Evolutionary conservation across 2,113 vertebrate genomes (phyloP).

Genomic region (Silurus glanis): DNA sequence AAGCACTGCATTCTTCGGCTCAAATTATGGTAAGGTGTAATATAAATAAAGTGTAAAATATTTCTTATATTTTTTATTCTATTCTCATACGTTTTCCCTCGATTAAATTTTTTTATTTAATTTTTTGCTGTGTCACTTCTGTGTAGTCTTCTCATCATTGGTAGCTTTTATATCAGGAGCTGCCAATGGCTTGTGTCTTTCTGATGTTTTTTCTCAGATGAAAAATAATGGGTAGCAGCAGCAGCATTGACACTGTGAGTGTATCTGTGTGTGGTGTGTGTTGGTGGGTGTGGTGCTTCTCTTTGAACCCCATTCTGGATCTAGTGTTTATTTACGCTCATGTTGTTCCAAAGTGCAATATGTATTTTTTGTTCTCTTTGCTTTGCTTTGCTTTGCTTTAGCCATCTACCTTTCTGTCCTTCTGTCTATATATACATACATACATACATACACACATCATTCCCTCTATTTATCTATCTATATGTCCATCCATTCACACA

Average conservation of each 20-base stretch:
- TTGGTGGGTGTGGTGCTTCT: neutral
- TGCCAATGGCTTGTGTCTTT: conserved; percentile 14
- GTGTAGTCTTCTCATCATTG: neutral
- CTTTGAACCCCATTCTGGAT: conserved; percentile 5
- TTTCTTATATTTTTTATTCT: neutral
- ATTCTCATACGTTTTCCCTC: neutral
- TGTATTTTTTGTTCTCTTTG: neutral
- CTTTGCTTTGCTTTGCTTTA: neutral
- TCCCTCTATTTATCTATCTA: too few species aligned
- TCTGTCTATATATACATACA: too few species aligned
- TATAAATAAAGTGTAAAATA: neutral
- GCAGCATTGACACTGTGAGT: neutral
- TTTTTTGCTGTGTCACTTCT: neutral
- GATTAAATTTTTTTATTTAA: neutral
- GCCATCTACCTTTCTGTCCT: neutral
- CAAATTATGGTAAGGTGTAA: too few species aligned
- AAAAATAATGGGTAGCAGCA: neutral
- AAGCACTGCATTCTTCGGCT: too few species aligned
- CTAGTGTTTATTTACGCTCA: neutral
- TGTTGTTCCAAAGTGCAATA: neutral
- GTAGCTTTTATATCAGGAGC: conserved; percentile 2
- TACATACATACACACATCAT: too few species aligned
- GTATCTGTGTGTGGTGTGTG: neutral
- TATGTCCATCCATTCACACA: too few species aligned
- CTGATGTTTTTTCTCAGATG: neutral